Conservation (phyloP, 2,113 vertebrate genomes). For the Urocynchramus pylzowi region DNA sequence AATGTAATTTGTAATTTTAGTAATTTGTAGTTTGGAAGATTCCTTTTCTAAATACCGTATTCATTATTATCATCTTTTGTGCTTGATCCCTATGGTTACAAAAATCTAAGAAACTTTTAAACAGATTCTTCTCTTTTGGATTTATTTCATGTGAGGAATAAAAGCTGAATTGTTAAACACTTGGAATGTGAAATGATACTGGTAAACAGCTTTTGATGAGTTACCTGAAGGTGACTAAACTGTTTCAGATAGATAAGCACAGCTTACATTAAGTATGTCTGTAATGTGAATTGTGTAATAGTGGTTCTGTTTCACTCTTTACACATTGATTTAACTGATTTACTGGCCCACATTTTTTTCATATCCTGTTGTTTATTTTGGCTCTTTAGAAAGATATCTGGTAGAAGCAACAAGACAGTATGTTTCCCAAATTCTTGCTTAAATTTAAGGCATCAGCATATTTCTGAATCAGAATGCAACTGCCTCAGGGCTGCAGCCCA, state of each 20-base stretch:
- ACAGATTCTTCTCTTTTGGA: neutral
- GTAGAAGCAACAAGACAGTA: neutral
- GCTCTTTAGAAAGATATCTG: neutral
- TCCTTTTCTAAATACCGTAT: neutral
- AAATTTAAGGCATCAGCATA: neutral
- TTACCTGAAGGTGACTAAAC: neutral
- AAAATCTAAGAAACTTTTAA: neutral
- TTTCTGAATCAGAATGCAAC: neutral
- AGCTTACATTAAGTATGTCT: neutral
- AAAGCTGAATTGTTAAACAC: neutral
- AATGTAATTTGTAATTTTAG: neutral
- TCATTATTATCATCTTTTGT: neutral
- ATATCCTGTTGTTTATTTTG: neutral
- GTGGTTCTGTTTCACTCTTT: neutral
- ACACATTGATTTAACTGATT: neutral
- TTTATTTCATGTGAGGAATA: neutral
- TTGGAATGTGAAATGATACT: neutral
- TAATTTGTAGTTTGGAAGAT: neutral
- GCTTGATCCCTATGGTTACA: neutral
- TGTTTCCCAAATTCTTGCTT: neutral
- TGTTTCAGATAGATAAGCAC: neutral
- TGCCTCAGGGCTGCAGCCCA: neutral
- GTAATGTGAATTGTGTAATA: neutral
- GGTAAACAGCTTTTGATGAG: neutral
- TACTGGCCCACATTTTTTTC: neutral